Percentiles rank a stretch among this genome's conserved stretches.
These are phyloP conservation scores for Nephrotoma flavescens DNA, from an alignment of 2,888 invertebrate genomes.

Conservation along the genomic window DNA sequence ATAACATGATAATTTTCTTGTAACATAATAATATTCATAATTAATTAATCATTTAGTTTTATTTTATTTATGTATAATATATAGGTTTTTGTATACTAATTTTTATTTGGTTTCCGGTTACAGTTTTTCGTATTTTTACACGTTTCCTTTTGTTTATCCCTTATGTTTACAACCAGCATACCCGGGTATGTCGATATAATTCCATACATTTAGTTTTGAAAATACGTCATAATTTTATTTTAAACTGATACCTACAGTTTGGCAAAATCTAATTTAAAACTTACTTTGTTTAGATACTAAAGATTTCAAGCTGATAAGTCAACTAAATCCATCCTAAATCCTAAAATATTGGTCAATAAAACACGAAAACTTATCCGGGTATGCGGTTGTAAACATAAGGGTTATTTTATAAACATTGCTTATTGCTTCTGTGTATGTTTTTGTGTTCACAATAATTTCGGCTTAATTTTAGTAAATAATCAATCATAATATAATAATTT, in stretches of 20 bases:
- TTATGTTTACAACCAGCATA: too few relatives aligned
- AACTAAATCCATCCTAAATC: too few relatives aligned
- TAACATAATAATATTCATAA: neutral
- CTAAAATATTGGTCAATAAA: too few relatives aligned
- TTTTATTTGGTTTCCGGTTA: neutral
- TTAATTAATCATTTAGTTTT: neutral
- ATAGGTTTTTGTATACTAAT: neutral
- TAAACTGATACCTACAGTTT: too few relatives aligned
- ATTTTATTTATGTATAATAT: neutral
- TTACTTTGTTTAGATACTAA: too few relatives aligned
- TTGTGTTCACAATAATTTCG: neutral
- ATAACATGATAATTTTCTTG: neutral
- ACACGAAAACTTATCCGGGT: too few relatives aligned
- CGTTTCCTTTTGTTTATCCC: neutral
- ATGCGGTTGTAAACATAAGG: too few relatives aligned
- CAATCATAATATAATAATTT: neutral
- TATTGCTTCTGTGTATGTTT: neutral
- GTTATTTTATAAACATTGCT: neutral
- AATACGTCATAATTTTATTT: too few relatives aligned
- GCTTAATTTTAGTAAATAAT: neutral
- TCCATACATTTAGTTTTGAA: too few relatives aligned
- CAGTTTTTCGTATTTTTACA: neutral
- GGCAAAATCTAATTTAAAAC: too few relatives aligned
- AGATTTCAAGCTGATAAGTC: too few relatives aligned
- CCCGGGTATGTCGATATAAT: too few relatives aligned